phyloP scores from a whole-genome alignment of 1,140 invertebrate genomes.

The Megalonaias nervosa region DNA sequence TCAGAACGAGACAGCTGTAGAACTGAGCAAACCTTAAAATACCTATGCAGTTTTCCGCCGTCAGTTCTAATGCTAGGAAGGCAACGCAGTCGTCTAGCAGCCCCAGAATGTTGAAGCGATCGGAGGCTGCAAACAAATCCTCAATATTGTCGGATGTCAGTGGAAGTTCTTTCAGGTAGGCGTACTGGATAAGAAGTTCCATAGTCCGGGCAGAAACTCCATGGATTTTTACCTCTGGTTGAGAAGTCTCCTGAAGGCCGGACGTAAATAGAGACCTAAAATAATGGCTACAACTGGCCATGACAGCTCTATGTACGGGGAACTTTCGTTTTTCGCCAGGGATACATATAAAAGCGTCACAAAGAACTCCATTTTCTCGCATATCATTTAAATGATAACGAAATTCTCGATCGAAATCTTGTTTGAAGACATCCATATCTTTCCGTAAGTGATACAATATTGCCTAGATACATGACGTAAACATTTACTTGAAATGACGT shows the following conservation, averaged over 20 bases:
- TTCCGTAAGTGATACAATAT: too few relatives aligned
- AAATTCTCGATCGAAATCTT: conserved; percentile 29
- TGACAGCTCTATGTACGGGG: conserved; percentile 86
- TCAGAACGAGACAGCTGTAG: conserved; percentile 81
- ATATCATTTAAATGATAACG: conserved; percentile 79
- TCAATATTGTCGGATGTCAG: conserved; percentile 84
- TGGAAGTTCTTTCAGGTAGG: conserved; percentile 83
- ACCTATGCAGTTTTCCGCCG: conserved; percentile 83
- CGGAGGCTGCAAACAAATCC: conserved; percentile 76
- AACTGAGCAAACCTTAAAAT: conserved; percentile 85
- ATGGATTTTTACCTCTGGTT: conserved; percentile 81
- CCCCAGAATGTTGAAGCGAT: conserved; percentile 85
- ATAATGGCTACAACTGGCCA: conserved; percentile 88
- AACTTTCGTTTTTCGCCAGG: conserved; percentile 82
- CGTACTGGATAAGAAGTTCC: conserved; percentile 83
- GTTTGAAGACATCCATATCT: too few relatives aligned
- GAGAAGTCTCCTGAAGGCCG: conserved; percentile 75
- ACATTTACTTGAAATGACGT: too few relatives aligned
- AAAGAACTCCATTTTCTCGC: conserved; percentile 82
- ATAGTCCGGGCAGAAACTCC: conserved; percentile 82
- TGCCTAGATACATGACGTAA: too few relatives aligned
- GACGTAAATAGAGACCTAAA: conserved; percentile 89
- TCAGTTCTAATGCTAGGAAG: conserved; percentile 78
- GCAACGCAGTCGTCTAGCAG: conserved; percentile 84
- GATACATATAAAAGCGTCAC: conserved; percentile 83